Conservation (phyloP, 2,797 vertebrate species). For the Ctenopoma kingsleyae region DNA sequence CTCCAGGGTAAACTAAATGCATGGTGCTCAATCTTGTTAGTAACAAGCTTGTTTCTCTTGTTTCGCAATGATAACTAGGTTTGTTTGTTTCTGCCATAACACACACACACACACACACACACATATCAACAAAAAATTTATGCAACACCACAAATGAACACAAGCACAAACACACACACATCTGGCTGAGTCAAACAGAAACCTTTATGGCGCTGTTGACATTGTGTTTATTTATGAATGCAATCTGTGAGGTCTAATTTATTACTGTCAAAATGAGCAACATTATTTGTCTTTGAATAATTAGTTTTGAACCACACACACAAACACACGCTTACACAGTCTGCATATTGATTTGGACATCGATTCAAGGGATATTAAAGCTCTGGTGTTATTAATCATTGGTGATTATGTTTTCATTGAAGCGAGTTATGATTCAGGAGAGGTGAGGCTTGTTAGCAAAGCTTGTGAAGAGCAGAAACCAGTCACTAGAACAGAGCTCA, state of each 20-base stretch:
- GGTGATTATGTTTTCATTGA: conserved; percentile 63
- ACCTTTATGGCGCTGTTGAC: conserved; percentile 48
- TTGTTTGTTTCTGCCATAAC: conserved; percentile 42
- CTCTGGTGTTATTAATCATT: conserved; percentile 61
- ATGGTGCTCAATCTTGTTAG: neutral
- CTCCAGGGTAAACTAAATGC: conserved; percentile 25
- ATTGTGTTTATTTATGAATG: conserved; percentile 57
- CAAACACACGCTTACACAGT: neutral
- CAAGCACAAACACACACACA: conserved; percentile 15
- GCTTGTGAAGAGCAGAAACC: conserved; percentile 32
- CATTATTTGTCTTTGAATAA: conserved; percentile 68
- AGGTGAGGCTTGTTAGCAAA: conserved; percentile 35
- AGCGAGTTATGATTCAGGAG: conserved; percentile 45
- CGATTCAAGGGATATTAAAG: conserved; percentile 66
- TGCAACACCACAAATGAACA: conserved; percentile 11
- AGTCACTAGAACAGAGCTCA: conserved; percentile 9
- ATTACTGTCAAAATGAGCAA: conserved; percentile 54
- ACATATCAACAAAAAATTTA: conserved; percentile 20
- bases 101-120: conserved; percentile 3
- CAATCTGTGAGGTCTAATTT: conserved; percentile 59
- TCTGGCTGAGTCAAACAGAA: conserved; percentile 38
- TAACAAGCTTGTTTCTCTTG: conserved; percentile 42
- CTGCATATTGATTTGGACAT: conserved; percentile 64
- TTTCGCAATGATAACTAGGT: conserved; percentile 44
- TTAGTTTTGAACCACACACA: conserved; percentile 48